Evolutionary conservation across 2,797 vertebrate genomes (phyloP).

Genomic region (Arnoldichthys spilopterus): DNA sequence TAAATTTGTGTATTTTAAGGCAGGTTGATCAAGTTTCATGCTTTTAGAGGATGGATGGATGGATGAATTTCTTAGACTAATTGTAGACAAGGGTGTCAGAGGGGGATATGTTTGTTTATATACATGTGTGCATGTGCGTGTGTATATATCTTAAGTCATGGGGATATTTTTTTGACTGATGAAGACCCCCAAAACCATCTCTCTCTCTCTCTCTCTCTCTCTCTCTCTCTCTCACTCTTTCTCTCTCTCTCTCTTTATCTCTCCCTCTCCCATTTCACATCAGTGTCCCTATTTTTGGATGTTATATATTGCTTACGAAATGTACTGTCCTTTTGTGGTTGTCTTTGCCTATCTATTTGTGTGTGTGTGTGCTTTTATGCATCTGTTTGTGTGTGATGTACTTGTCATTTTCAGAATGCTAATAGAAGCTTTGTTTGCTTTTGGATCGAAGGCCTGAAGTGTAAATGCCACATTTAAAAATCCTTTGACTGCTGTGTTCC

Average conservation of each 20-base stretch:
- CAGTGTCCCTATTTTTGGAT: background rate
- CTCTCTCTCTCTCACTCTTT: background rate
- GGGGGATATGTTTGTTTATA: too few relatives aligned
- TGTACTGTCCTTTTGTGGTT: background rate
- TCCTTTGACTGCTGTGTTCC: constrained; percentile 39
- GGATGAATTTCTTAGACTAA: too few relatives aligned
- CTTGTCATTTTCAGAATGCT: constrained; percentile 51
- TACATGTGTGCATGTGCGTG: too few relatives aligned
- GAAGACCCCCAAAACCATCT: background rate
- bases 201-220: background rate
- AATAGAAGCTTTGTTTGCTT: constrained; percentile 45
- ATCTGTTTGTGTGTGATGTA: constrained; percentile 38
- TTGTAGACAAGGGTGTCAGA: too few relatives aligned
- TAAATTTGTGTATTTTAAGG: too few relatives aligned
- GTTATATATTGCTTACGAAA: background rate
- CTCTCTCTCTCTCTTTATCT: constrained; percentile 14
- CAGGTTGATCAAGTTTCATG: too few relatives aligned
- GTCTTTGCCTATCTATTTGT: background rate
- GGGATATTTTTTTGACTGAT: too few relatives aligned
- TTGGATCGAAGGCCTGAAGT: constrained; percentile 40
- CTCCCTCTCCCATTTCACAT: background rate
- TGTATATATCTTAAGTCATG: too few relatives aligned
- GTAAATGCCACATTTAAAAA: constrained; percentile 55
- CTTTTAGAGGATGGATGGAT: too few relatives aligned
- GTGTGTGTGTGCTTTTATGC: constrained; percentile 24